Evolutionary conservation across 53 echinoderm and acorn worm genomes (phyloP).

Genomic region (Temnopleurus reevesii): DNA sequence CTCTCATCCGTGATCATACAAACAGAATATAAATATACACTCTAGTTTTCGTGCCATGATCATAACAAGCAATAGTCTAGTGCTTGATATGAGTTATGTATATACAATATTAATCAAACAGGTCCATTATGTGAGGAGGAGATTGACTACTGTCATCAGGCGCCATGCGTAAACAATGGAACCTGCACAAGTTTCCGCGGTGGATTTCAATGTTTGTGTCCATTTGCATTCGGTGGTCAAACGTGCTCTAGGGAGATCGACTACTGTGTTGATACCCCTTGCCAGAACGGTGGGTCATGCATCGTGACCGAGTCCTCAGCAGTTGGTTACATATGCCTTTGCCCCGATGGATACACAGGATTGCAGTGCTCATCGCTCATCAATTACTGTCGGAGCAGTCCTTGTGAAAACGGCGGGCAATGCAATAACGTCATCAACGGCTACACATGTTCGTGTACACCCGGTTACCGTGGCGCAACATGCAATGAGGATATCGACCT

Average conservation of each 20-base stretch:
- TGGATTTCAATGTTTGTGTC: not conserved
- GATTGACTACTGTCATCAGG: not conserved
- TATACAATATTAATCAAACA: not conserved
- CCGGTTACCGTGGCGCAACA: not conserved
- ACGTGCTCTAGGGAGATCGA: not conserved
- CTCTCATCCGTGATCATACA: no score
- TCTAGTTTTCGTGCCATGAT: no score
- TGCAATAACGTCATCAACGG: not conserved
- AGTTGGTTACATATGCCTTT: not conserved
- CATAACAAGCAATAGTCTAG: no score
- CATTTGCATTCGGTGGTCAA: not conserved
- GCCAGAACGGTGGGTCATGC: not conserved
- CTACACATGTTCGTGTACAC: not conserved
- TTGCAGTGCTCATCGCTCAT: not conserved
- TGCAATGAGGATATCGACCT: slow-evolving; percentile 7
- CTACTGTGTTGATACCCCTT: not conserved
- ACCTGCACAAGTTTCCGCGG: not conserved
- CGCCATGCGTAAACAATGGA: slow-evolving; percentile 12
- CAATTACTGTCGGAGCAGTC: not conserved
- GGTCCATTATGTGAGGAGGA: not conserved
- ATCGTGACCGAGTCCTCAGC: not conserved
- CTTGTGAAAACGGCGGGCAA: not conserved
- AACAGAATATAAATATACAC: no score
- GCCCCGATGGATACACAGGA: not conserved
- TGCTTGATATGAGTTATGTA: no score